Evolutionary conservation across 2,888 invertebrate genomes (phyloP).

Genomic region (Blastobasis adustella): DNA sequence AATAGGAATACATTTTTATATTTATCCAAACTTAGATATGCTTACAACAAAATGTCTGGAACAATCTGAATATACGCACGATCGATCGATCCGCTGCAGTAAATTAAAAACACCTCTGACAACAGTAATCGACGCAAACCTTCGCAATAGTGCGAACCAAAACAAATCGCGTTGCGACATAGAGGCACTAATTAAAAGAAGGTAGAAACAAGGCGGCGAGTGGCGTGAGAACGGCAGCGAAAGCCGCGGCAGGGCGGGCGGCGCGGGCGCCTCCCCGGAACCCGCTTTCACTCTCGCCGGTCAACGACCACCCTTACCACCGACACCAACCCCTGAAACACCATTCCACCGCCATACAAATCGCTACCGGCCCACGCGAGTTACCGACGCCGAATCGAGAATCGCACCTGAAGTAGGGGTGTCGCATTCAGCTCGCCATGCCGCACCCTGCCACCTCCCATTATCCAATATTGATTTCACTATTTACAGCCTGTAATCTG

Average conservation of each 20-base stretch:
- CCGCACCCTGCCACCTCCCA: conserved; percentile 52
- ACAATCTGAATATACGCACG: too few species aligned
- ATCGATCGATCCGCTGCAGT: too few species aligned
- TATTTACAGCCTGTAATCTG: conserved; percentile 63
- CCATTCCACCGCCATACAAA: neutral
- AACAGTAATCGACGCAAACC: too few species aligned
- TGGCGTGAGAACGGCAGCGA: conserved; percentile 67
- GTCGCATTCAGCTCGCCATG: conserved; percentile 24
- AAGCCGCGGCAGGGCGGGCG: conserved; percentile 63
- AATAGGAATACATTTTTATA: too few species aligned
- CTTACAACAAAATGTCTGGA: too few species aligned
- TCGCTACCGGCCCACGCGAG: neutral
- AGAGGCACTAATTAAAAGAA: conserved; percentile 40
- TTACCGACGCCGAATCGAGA: neutral
- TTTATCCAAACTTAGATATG: too few species aligned
- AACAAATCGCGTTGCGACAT: conserved; percentile 6
- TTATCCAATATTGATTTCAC: conserved; percentile 69
- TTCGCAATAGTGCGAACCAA: neutral
- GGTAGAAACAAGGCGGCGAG: conserved; percentile 51
- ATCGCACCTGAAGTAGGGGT: neutral
- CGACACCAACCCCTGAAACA: too few species aligned
- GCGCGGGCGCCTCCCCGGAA: conserved; percentile 58
- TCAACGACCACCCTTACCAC: conserved; percentile 66
- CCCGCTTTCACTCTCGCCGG: conserved; percentile 69
- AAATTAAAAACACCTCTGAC: too few species aligned